Percentiles rank a stretch among this genome's conserved stretches.
Evolutionary conservation across 2,797 vertebrate genomes (phyloP).

Genomic region (Acanthurus lineatus): DNA sequence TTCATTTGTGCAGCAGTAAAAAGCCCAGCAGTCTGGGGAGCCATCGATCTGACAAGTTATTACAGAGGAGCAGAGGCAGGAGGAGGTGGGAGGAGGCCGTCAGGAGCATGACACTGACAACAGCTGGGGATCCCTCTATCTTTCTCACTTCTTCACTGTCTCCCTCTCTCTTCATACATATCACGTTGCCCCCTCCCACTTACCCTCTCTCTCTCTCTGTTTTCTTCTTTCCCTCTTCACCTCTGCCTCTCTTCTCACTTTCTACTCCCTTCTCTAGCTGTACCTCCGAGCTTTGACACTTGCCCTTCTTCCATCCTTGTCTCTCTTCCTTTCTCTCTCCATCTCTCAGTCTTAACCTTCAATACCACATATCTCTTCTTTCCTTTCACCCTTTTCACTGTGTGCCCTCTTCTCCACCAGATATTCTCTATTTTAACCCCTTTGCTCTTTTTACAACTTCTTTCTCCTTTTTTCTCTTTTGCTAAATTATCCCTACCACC

Average conservation of each 20-base stretch:
- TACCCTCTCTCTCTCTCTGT: background rate
- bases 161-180: constrained; percentile 6
- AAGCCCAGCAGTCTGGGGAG: constrained; percentile 69
- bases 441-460: background rate
- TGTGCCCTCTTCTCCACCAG: background rate
- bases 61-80: constrained; percentile 75
- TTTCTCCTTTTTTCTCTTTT: background rate
- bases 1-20: constrained; percentile 75
- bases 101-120: constrained; percentile 74
- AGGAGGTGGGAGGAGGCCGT: constrained; percentile 61
- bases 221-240: constrained; percentile 16
- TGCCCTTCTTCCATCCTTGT: background rate
- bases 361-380: background rate
- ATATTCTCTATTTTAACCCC: background rate
- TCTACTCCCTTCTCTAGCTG: constrained; percentile 8
- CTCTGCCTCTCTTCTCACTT: constrained; percentile 15
- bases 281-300: constrained; percentile 28
- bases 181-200: constrained; percentile 23
- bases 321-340: background rate
- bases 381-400: constrained; percentile 7
- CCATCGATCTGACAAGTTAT: constrained; percentile 86
- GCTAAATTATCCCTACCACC: background rate
- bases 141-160: constrained; percentile 22
- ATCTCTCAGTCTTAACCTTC: background rate
- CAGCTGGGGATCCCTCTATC: constrained; percentile 48